Percentiles rank a stretch among this genome's conserved stretches.
These are phyloP conservation scores for Nymphalis polychloros DNA, from an alignment of 2,888 invertebrate genomes.

Conservation along the genomic window DNA sequence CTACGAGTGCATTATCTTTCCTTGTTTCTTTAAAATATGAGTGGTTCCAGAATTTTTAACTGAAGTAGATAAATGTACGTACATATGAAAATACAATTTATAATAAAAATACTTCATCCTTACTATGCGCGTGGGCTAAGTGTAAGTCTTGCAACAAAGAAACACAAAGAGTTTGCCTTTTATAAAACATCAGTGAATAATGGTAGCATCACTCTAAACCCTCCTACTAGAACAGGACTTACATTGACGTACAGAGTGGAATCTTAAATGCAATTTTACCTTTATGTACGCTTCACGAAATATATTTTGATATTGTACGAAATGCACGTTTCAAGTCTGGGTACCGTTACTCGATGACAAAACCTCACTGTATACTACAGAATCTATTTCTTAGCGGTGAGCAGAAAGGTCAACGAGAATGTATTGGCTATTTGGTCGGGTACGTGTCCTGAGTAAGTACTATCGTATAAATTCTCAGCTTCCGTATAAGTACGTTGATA, in stretches of 20 bases:
- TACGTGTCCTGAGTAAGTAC: slow-evolving; percentile 51
- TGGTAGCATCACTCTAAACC: slow-evolving; percentile 35
- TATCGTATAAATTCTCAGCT: slow-evolving; percentile 25
- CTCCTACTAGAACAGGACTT: slow-evolving; percentile 32
- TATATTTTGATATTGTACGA: slow-evolving; percentile 7
- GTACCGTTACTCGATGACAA: slow-evolving; percentile 5
- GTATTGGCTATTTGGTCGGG: slow-evolving; percentile 59
- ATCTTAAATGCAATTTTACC: slow-evolving; percentile 23
- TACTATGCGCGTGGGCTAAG: slow-evolving; percentile 28
- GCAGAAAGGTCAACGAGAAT: slow-evolving; percentile 51
- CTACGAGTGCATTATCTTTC: no score
- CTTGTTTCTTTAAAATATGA: neutral
- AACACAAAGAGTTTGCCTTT: slow-evolving; percentile 38
- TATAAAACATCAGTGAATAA: slow-evolving; percentile 34
- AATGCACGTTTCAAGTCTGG: neutral
- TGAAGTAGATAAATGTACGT: slow-evolving; percentile 21
- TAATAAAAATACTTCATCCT: slow-evolving; percentile 26
- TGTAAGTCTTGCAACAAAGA: slow-evolving; percentile 31
- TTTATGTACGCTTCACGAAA: neutral
- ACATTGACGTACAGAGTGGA: slow-evolving; percentile 26
- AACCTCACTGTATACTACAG: slow-evolving; percentile 24
- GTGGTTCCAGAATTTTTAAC: neutral
- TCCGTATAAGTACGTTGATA: slow-evolving; percentile 3
- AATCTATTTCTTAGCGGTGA: slow-evolving; percentile 27
- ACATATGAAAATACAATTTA: slow-evolving; percentile 25